A percentile compares a stretch with the other conserved stretches of the same genome.
Evolutionary conservation across 2,888 invertebrate genomes (phyloP).

Genomic region (Rugalucina vietnamica): DNA sequence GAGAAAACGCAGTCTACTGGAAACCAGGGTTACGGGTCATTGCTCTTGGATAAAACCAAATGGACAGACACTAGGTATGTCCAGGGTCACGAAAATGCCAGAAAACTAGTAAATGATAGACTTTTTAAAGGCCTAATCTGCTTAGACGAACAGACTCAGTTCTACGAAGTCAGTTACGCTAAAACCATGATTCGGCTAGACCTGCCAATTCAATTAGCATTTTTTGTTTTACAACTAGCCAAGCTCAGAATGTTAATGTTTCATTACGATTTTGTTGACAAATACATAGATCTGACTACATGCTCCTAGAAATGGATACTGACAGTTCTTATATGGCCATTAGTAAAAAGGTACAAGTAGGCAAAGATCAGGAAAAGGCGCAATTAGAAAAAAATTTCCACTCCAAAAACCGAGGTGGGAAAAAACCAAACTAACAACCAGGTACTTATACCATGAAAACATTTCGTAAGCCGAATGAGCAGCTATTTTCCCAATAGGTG

Average conservation of each 20-base stretch:
- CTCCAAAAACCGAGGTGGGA: too few species aligned
- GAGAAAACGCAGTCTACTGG: too few species aligned
- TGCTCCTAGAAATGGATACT: slow-evolving; percentile 58
- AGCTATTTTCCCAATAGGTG: too few species aligned
- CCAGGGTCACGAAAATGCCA: not conserved
- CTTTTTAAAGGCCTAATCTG: slow-evolving; percentile 5
- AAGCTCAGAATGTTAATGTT: slow-evolving; percentile 61
- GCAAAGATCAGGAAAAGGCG: too few species aligned
- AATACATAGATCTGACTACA: slow-evolving; percentile 43
- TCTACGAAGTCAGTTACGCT: slow-evolving; percentile 21
- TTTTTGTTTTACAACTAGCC: slow-evolving; percentile 62
- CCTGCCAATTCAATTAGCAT: slow-evolving; percentile 57
- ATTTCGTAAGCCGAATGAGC: too few species aligned
- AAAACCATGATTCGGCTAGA: slow-evolving; percentile 36
- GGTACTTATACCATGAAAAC: too few species aligned
- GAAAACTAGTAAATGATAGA: slow-evolving; percentile 14
- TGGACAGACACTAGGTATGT: not conserved
- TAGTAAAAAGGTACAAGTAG: too few species aligned
- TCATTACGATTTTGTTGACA: slow-evolving; percentile 56
- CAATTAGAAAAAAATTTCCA: too few species aligned
- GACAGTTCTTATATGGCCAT: slow-evolving; percentile 40
- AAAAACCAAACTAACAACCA: too few species aligned
- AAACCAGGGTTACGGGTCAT: slow-evolving; percentile 5
- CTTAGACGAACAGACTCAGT: not conserved
- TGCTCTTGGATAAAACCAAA: slow-evolving; percentile 2